Conservation (phyloP, 2,113 vertebrate genomes). For the Seriola quinqueradiata region DNA sequence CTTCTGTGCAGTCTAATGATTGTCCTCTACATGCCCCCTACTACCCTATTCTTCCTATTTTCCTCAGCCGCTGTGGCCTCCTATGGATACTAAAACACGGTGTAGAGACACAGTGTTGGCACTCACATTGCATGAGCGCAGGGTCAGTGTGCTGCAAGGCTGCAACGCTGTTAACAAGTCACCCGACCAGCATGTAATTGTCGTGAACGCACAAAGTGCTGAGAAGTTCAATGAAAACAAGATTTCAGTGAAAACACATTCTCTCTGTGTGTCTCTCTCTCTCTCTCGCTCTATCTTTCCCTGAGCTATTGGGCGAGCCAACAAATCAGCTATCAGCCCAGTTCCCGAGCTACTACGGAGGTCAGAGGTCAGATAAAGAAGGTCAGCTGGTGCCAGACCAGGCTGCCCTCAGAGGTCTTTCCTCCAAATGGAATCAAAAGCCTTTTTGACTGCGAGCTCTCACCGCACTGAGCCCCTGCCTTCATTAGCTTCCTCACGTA, state of each 20-base stretch:
- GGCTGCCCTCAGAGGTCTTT: constrained; percentile 45
- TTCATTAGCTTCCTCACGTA: constrained; percentile 68
- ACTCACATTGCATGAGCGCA: constrained; percentile 13
- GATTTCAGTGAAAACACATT: constrained; percentile 4
- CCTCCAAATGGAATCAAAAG: constrained; percentile 69
- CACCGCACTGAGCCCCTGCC: constrained; percentile 38
- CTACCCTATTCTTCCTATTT: constrained; percentile 84
- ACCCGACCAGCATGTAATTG: constrained; percentile 38
- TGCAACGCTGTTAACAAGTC: constrained; percentile 41
- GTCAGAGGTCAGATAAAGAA: constrained; percentile 68
- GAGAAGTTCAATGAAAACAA: constrained; percentile 28
- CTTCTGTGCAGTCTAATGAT: constrained; percentile 81
- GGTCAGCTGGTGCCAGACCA: constrained; percentile 69
- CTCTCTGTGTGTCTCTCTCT: not conserved
- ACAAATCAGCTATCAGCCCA: constrained; percentile 68
- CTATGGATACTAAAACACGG: constrained; percentile 45
- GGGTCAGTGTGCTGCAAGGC: constrained; percentile 36
- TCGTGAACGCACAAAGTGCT: constrained; percentile 24
- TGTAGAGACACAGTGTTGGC: constrained; percentile 33
- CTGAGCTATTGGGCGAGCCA: constrained; percentile 23
- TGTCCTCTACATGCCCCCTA: constrained; percentile 93
- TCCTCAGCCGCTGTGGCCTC: constrained; percentile 75
- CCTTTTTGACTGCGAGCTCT: constrained; percentile 39
- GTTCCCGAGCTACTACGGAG: constrained; percentile 50
- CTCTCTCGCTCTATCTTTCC: constrained; percentile 13